Evolutionary conservation across 2,888 invertebrate species (phyloP).

Genomic region (Acrocyrtus sp.): DNA sequence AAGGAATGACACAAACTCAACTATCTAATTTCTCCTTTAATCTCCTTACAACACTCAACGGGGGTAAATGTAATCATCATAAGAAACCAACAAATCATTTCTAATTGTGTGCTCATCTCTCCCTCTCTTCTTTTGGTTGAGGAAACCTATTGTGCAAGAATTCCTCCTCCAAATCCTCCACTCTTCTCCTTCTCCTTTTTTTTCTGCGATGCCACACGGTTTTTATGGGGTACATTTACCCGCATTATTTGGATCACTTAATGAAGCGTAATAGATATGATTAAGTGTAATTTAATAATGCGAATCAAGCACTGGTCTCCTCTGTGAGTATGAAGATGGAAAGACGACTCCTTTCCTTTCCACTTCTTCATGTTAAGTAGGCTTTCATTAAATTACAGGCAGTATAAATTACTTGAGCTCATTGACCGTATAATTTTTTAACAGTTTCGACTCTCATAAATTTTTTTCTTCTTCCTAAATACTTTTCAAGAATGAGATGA

Average conservation of each 20-base stretch:
- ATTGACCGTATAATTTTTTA: conserved; percentile 53
- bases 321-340: too few species aligned
- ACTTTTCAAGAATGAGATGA: background rate
- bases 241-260: conserved; percentile 38
- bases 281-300: conserved; percentile 55
- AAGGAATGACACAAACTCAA: background rate
- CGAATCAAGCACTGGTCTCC: conserved; percentile 50
- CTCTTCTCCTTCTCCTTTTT: too few species aligned
- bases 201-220: too few species aligned
- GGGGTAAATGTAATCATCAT: conserved; percentile 7
- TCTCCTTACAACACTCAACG: background rate
- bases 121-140: background rate
- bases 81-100: conserved; percentile 15
- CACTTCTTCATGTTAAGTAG: conserved; percentile 46
- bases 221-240: conserved; percentile 42
- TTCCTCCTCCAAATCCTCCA: too few species aligned
- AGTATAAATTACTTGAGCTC: conserved; percentile 53
- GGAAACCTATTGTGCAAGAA: too few species aligned
- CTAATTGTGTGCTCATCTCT: conserved; percentile 1
- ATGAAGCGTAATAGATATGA: conserved; percentile 55
- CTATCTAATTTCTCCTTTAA: background rate
- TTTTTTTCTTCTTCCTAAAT: conserved; percentile 24
- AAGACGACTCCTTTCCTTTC: too few species aligned
- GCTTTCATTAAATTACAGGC: conserved; percentile 53
- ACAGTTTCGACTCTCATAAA: conserved; percentile 45